Percentiles rank a stretch among this genome's conserved stretches.
Conservation (phyloP, 2,797 vertebrate species). For the Sylvia borin region DNA sequence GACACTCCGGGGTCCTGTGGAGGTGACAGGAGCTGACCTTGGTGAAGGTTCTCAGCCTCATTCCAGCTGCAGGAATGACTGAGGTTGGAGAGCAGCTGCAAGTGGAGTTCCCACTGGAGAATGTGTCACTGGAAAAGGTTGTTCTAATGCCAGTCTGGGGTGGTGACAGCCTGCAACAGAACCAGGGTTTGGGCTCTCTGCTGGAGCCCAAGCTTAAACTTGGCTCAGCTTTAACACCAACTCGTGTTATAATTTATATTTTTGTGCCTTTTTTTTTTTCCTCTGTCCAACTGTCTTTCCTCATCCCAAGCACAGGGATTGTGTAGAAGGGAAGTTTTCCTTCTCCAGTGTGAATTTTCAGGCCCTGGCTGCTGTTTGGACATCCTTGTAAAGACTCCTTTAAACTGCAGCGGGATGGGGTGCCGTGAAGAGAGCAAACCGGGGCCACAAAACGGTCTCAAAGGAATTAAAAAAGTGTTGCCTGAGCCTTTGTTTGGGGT, state of each 20-base stretch:
- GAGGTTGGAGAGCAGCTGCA: background rate
- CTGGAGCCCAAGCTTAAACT: background rate
- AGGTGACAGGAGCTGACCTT: background rate
- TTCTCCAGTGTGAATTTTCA: background rate
- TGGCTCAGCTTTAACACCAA: background rate
- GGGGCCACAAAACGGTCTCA: background rate
- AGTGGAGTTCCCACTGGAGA: background rate
- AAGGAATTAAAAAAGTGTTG: background rate
- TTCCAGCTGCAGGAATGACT: accelerated
- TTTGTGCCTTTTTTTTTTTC: background rate
- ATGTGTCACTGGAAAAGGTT: accelerated
- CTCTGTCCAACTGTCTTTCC: background rate
- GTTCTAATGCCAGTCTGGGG: background rate
- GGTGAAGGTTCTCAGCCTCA: background rate
- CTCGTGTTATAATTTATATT: background rate
- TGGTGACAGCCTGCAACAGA: background rate
- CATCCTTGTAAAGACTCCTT: background rate
- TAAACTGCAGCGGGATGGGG: background rate
- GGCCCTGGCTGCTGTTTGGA: background rate
- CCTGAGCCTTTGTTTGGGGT: background rate
- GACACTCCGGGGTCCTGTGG: background rate
- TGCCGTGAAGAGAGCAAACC: background rate
- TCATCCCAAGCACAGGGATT: background rate
- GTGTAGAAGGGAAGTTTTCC: background rate
- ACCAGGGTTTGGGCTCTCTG: background rate